Conservation (phyloP, 2,888 invertebrate genomes). For the Pyrochroa serraticornis region DNA sequence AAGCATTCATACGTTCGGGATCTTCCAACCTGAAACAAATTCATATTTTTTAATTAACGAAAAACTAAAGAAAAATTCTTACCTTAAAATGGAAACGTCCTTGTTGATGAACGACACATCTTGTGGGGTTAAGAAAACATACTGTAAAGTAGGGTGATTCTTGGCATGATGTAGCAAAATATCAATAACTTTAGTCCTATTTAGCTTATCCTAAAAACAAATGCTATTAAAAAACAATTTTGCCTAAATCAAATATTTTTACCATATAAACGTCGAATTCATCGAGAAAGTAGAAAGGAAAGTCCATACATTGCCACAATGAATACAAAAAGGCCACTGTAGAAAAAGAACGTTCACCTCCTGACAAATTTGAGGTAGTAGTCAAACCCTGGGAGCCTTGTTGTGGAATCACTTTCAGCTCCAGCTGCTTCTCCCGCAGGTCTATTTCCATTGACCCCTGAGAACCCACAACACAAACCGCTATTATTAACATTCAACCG, state of each 20-base stretch:
- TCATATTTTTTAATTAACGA: background rate
- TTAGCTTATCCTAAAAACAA: constrained; percentile 76
- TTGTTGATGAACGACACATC: constrained; percentile 64
- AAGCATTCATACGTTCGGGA: constrained; percentile 36
- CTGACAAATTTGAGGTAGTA: constrained; percentile 78
- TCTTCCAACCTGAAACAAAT: constrained; percentile 42
- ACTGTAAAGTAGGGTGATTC: constrained; percentile 73
- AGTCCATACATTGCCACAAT: constrained; percentile 89
- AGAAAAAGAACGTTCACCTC: constrained; percentile 95
- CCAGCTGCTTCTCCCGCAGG: constrained; percentile 58
- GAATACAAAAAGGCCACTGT: constrained; percentile 93
- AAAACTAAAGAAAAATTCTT: constrained; percentile 22
- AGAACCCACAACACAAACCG: constrained; percentile 28
- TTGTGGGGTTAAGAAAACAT: constrained; percentile 89
- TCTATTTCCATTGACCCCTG: constrained; percentile 66
- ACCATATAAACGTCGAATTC: constrained; percentile 98
- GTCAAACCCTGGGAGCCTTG: constrained; percentile 60
- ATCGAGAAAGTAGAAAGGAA: constrained; percentile 93
- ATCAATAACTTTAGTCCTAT: constrained; percentile 78
- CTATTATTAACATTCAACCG: too few relatives aligned
- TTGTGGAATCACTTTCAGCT: constrained; percentile 63
- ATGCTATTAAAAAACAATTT: background rate
- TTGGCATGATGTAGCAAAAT: constrained; percentile 78
- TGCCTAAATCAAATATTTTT: constrained; percentile 33
- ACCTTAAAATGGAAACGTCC: constrained; percentile 50